These are phyloP conservation scores for Phortica okadai DNA, from an alignment of 2,888 invertebrate species.

Conservation along the genomic window DNA sequence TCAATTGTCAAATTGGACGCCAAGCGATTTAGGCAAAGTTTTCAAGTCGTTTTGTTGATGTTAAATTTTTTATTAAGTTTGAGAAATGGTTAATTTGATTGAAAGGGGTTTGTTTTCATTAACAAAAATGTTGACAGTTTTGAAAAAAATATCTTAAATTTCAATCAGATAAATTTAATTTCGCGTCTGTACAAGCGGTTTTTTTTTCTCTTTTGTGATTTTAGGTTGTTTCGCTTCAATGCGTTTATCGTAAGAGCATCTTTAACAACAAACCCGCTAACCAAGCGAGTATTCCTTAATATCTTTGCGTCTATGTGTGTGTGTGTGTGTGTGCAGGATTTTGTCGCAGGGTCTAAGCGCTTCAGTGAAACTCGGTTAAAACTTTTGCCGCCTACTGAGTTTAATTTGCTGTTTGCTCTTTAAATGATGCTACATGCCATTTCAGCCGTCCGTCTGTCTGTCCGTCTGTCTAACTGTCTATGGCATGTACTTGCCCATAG, in stretches of 20 bases:
- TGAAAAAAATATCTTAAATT: too few relatives aligned
- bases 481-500: not conserved
- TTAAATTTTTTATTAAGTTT: too few relatives aligned
- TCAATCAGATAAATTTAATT: too few relatives aligned
- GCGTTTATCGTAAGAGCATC: too few relatives aligned
- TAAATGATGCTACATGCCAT: not conserved
- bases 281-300: too few relatives aligned
- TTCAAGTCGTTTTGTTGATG: not conserved
- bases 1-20: not conserved
- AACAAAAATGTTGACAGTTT: too few relatives aligned
- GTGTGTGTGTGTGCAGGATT: too few relatives aligned
- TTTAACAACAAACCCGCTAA: too few relatives aligned
- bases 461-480: not conserved
- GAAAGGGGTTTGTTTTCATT: too few relatives aligned
- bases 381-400: too few relatives aligned
- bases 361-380: not conserved
- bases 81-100: too few relatives aligned
- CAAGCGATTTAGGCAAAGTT: not conserved
- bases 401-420: constrained; percentile 6
- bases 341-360: not conserved
- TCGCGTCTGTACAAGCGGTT: not conserved
- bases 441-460: not conserved
- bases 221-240: not conserved
- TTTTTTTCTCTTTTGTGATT: not conserved
- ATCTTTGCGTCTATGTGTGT: too few relatives aligned